phyloP scores from a whole-genome alignment of 2,888 invertebrate genomes.

The Tanypteryx hageni region DNA sequence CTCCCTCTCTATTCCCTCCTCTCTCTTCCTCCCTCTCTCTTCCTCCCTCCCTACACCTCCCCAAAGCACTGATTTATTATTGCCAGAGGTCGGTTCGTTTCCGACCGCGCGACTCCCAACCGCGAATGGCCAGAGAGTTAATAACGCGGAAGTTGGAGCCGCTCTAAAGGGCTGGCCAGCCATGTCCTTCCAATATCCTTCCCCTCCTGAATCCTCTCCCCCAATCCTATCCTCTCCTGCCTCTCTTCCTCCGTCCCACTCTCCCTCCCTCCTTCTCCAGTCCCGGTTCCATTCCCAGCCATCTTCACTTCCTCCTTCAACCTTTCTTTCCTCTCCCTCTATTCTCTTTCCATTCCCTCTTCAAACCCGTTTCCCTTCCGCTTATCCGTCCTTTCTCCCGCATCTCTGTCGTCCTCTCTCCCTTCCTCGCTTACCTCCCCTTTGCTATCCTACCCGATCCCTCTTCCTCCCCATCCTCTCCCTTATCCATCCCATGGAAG shows the following conservation, averaged over 20 bases:
- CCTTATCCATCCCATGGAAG: background rate
- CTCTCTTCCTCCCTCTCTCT: background rate
- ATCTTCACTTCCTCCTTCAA: background rate
- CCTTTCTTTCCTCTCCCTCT: background rate
- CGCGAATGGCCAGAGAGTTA: constrained; percentile 23
- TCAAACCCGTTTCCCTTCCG: background rate
- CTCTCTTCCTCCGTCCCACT: background rate
- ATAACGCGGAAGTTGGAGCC: constrained; percentile 29
- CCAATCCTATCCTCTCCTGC: background rate
- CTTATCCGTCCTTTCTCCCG: background rate
- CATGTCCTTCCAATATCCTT: constrained; percentile 24
- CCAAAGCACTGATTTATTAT: constrained; percentile 26
- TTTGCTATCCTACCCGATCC: too few species aligned
- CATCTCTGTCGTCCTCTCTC: background rate
- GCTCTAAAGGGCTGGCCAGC: background rate
- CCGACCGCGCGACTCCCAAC: background rate
- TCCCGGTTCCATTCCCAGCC: background rate
- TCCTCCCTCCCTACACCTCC: background rate
- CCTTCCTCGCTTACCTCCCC: background rate
- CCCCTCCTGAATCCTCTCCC: background rate
- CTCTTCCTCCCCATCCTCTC: too few species aligned
- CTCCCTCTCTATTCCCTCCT: background rate
- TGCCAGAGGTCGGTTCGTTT: background rate
- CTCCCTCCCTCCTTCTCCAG: background rate
- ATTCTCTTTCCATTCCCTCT: too few species aligned